Base-by-base conservation (phyloP, 2,797 vertebrate species). In the Pterois miles region DNA sequence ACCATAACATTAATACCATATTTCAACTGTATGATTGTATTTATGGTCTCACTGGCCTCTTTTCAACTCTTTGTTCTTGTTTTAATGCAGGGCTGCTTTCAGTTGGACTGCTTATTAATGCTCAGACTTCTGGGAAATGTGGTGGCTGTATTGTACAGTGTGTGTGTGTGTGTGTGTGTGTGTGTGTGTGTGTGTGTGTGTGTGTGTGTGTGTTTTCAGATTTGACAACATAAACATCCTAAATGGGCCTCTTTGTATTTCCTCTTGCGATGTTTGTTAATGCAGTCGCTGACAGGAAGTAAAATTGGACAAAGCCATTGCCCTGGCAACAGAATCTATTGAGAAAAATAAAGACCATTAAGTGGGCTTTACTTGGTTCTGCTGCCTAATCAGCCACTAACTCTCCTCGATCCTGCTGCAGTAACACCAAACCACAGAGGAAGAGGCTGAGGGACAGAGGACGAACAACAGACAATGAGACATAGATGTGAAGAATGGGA, bases 381-480 rank as follows among this genome's bases (percentile, higher is more conserved):
- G 59, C 75, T 73, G 52, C 72, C 53, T 83, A 81, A 87, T 88
- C 83, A 84, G 69, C 67, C 81, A 57, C 59, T 74, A 85, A 88
- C 83, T 70, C 83, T 69, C 78, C 38, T 4, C 63, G 71, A 89
- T 72, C 70, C 64, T 64, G 38, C 63, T 38, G 63, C 62, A 71
- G 66, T 80, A 71, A 76, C 40, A 72, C 40, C 23, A 77, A 52
- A 2, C 12, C 78, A 70, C 50, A 70, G 83, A 63, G 64, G 69
- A 64, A 69, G 40, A 33, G 33, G 60, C 53, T 33, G 33, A 78
- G 50, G 4, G 25, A 40, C 56, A 62, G n/a, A 43, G 68, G 69
- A 52, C 9, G 11, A 65, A 38, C 11, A 27, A 60, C 25, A 65
- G 68, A 79, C 68, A 77, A 70, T 74, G 57, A 73, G 66, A 22